Evolutionary conservation across 2,797 vertebrate species (phyloP), one percentile per base, ranked within the genome.

Genomic region (Bradypodion pumilum): DNA sequence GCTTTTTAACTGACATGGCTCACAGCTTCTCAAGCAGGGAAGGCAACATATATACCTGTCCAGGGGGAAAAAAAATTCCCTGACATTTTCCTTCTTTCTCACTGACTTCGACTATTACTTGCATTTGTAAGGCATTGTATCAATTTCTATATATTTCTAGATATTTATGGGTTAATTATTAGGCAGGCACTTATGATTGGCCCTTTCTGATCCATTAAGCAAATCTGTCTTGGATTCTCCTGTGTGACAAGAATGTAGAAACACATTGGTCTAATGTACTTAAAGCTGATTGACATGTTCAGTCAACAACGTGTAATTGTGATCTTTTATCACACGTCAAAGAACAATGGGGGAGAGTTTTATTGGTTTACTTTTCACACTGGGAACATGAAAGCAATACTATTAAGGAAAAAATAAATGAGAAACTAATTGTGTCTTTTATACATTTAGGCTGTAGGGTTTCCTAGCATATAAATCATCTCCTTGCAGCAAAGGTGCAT

Each of bases 251-350:
- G 42, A 42, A 27, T 56, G 7, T 13, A 49, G 35, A 79, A 74
- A 46, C 56, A 37, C 6, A 62, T 29, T 60, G 82, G 40, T 25
- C 56, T 62, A n/a, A 62, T 60, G 44, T 32, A 32, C 77, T 74
- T 80, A 80, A 85, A 73, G 37, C 16, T 42, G 4, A 13, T 63
- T 74, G 77, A 80, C 70, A 74, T 59, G 29, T 80, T 74, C 60
- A 80, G 60, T 74, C 77, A 85, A 73, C 65, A 70, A 62, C 19
- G 52, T 74, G 6, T 65, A 65, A 59, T 66, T 59, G 77, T 25
- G 74, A 13, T 82, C 42, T 85, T 65, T 74, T 80, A 56, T 80
- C 60, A 40, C 35, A 7, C 59, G 46, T 13, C 70, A 49, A n/a
- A 42, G 49, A 66, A 80, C 46, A 80, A 29, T 29, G 70, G 63